Percentiles rank a stretch among this genome's conserved stretches.
Evolutionary conservation across 2,113 vertebrate species (phyloP).

Genomic region (Antidorcas marsupialis): DNA sequence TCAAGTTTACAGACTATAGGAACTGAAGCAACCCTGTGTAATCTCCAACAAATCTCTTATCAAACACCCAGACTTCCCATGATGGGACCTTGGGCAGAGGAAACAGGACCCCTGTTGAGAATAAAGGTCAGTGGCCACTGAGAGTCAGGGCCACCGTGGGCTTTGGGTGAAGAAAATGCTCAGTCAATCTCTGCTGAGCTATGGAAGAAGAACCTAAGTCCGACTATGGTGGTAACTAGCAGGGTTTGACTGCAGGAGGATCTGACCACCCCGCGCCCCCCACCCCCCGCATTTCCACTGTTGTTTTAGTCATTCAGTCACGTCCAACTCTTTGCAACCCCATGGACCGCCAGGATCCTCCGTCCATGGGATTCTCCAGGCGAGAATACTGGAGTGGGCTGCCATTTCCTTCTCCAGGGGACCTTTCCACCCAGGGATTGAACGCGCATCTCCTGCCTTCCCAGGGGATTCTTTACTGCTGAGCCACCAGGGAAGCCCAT

Average conservation of each 20-base stretch:
- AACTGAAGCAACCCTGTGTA: background rate
- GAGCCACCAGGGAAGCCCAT: background rate
- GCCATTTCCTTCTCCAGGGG: background rate
- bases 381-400: background rate
- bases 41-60: background rate
- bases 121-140: background rate
- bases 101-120: background rate
- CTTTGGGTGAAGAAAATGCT: background rate
- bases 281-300: rapidly evolving
- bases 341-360: background rate
- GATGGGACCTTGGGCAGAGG: background rate
- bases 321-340: background rate
- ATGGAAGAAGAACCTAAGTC: background rate
- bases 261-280: rapidly evolving
- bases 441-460: background rate
- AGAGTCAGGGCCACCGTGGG: background rate
- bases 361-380: background rate
- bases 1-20: background rate
- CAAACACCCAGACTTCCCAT: background rate
- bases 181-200: background rate
- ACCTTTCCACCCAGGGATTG: background rate
- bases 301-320: background rate
- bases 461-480: background rate
- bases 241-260: background rate
- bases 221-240: rapidly evolving